These are phyloP conservation scores for Clarias laeviceps DNA, from an alignment of 2,797 vertebrate species.

Conservation along the genomic window DNA sequence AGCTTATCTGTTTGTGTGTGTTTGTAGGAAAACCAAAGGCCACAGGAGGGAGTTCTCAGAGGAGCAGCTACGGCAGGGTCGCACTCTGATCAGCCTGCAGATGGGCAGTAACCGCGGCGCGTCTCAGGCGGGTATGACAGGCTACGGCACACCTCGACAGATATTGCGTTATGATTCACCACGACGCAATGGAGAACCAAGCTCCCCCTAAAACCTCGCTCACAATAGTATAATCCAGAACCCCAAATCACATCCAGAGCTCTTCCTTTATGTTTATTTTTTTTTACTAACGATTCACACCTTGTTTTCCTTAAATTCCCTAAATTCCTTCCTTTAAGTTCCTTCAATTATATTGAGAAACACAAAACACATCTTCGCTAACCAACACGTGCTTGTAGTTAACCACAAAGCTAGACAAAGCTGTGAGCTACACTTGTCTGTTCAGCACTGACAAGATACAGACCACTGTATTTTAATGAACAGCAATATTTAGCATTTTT, in stretches of 20 bases:
- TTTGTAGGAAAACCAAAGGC: constrained; percentile 81
- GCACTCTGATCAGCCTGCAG: constrained; percentile 82
- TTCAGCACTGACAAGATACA: background rate
- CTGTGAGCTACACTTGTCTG: background rate
- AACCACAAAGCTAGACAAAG: background rate
- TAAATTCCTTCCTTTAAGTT: too few relatives aligned
- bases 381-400: background rate
- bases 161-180: constrained; percentile 72
- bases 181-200: constrained; percentile 44
- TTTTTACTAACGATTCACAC: background rate
- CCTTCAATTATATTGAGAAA: background rate
- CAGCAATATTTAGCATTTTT: background rate
- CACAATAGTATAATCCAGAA: background rate
- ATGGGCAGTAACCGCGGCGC: constrained; percentile 88
- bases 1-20: background rate
- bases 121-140: constrained; percentile 84
- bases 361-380: background rate
- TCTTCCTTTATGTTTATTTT: background rate
- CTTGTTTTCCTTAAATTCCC: too few relatives aligned
- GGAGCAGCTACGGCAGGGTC: constrained; percentile 85
- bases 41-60: constrained; percentile 84
- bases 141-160: constrained; percentile 84
- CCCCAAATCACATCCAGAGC: constrained; percentile 1
- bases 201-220: constrained; percentile 35
- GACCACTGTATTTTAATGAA: background rate